Evolutionary conservation across 2,113 vertebrate genomes (phyloP).

Genomic region (Eptesicus fuscus): DNA sequence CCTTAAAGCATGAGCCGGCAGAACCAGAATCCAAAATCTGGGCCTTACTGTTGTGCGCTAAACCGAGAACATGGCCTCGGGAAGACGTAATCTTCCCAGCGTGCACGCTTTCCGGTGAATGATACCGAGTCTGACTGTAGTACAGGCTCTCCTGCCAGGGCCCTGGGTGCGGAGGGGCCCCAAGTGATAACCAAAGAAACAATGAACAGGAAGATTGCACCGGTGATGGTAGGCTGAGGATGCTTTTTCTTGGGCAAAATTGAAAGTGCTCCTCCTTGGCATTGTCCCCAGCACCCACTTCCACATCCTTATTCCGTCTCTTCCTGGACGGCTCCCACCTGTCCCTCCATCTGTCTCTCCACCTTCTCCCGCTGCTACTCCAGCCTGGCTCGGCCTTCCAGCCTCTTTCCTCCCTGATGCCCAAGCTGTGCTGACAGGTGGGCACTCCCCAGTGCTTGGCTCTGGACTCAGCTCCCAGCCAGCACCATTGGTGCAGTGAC

Average conservation of each 20-base stretch:
- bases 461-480: background rate
- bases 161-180: background rate
- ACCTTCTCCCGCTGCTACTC: background rate
- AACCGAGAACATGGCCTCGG: background rate
- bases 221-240: fast-evolving
- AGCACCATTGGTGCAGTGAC: too few relatives aligned
- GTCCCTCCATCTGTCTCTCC: constrained; percentile 50
- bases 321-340: constrained; percentile 37
- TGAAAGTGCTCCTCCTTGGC: constrained; percentile 19
- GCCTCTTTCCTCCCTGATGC: background rate
- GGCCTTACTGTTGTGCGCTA: background rate
- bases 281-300: background rate
- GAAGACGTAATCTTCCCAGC: fast-evolving
- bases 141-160: background rate
- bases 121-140: background rate
- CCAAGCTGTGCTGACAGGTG: background rate
- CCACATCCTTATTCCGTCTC: background rate
- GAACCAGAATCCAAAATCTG: background rate
- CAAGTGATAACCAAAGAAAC: background rate
- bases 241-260: background rate
- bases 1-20: background rate
- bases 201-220: background rate
- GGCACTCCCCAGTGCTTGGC: background rate
- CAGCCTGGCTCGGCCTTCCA: background rate
- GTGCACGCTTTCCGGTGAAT: background rate